phyloP scores from a whole-genome alignment of 2,797 vertebrate genomes.

The Gallinago solitaria region DNA sequence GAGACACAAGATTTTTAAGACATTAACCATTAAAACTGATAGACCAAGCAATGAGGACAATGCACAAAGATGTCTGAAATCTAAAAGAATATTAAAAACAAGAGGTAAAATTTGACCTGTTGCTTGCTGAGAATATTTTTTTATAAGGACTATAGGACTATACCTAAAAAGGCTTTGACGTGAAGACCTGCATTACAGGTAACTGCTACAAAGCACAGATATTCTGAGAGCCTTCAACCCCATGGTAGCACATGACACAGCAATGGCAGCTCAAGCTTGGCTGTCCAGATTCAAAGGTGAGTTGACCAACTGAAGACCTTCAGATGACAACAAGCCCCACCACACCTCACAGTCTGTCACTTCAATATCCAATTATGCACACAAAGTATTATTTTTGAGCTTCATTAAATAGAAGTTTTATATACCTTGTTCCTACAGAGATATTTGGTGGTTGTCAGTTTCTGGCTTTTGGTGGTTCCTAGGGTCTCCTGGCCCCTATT shows the following conservation, averaged over 20 bases:
- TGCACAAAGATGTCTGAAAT: background rate
- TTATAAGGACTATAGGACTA: background rate
- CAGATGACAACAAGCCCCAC: background rate
- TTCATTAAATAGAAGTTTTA: background rate
- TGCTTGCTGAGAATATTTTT: background rate
- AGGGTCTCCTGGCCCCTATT: background rate
- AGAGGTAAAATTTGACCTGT: background rate
- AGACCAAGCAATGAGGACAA: background rate
- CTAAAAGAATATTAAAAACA: background rate
- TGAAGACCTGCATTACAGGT: background rate
- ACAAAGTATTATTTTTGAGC: background rate
- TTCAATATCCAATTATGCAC: background rate
- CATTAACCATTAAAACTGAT: background rate
- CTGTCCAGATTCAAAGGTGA: accelerated
- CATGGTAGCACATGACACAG: background rate
- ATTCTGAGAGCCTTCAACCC: background rate
- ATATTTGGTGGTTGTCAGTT: background rate
- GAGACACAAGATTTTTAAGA: background rate
- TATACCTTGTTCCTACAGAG: background rate
- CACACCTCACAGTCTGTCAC: background rate
- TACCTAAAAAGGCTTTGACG: background rate
- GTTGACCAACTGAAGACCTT: background rate
- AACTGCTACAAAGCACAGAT: background rate
- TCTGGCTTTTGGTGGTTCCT: background rate
- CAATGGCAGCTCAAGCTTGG: background rate